Base-by-base conservation (phyloP, 2,888 invertebrate genomes). In the Phyllotreta striolata region DNA sequence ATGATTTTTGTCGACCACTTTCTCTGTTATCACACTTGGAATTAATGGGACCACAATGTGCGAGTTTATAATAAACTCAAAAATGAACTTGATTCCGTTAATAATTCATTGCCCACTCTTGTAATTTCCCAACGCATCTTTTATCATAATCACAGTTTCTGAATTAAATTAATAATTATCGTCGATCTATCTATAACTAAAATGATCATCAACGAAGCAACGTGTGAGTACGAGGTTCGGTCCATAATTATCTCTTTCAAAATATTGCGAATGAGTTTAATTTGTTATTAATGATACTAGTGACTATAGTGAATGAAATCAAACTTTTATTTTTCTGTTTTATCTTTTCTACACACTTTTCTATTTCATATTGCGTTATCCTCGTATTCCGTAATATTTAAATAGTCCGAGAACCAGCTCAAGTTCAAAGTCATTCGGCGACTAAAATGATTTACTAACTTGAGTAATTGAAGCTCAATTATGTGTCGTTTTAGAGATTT, bases 71-170 rank as follows among this genome's bases (percentile, higher is more conserved):
- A 51, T 58, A 58, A 24, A 24, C 24, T 58, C 51, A 58, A 58
- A 58, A 58, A 58, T 51, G 51, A 41, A 58, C 58, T 58, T 51
- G 58, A 58, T 49, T 58, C 41, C 40, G 58, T 58, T 51, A 58
- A 58, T 58, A 58, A 51, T 40, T 58, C 58, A 58, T 58, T 58
- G 58, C 58, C 58, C 58, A 58, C 58, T 51, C 58, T 58, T 41
- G 51, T 58, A 58, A 58, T 58, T 51, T 51, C 58, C 40, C 58
- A 58, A 58, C 51, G 24, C 39, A 38, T 10, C 51, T 51, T 58
- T 58, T 51, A 58, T 58, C 49, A 51, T 58, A 49, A 58, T 51
- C 58, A 58, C 51, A 8, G 49, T 58, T 52, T 51, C 41, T 49
- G 41, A 58, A 49, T 58, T 58, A 51, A 41, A 58, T 58, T 58